Base-by-base conservation (phyloP, 2,888 invertebrate genomes). In the Cataglyphis albicans region DNA sequence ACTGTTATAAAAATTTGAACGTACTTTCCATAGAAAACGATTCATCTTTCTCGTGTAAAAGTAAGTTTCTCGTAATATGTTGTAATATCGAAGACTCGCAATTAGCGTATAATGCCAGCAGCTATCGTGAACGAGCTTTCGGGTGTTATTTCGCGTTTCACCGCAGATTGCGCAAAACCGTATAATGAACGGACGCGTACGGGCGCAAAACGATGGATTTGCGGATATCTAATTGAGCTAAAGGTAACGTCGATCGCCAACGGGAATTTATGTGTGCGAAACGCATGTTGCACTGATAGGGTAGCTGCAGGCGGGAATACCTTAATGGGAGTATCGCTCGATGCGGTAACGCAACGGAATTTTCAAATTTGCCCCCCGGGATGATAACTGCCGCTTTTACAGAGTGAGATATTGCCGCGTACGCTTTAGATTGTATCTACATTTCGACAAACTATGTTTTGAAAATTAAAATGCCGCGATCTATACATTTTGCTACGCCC, bases 171-270 rank as follows among this genome's bases (percentile, higher is more conserved):
- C 55, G 55, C 83, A 74, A 84, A 84, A 83, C 48, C 73, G 64
- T 76, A 38, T 57, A 55, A 68, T 64, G 57, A 64, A n/a, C 73
- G 29, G 48, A 64, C 73, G 61, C 55, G 73, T 59, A 63, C 64
- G 48, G 25, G 73, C 55, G 48, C 52, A 64, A 74, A 82, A 80
- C 64, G 75, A 80, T 73, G 68, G 73, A 81, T 86, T 82, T 59
- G 63, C 70, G 83, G 64, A 85, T 83, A 80, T 83, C 82, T 80
- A 86, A 86, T 87, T 85, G 82, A 84, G 82, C 75, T 64, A 84
- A 85, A 87, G 70, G 82, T 85, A 85, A 63, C 75, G 78, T 88
- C 81, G 78, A 85, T 85, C 80, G 38, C 32, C 32, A 57, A 64
- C 10, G 12, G 10, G 41, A 70, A 88, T 88, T 87, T 88, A 88